A percentile compares a stretch with the other conserved stretches of the same genome.
Evolutionary conservation across 2,888 invertebrate species (phyloP).

Genomic region (Drosophila fulvimacula): DNA sequence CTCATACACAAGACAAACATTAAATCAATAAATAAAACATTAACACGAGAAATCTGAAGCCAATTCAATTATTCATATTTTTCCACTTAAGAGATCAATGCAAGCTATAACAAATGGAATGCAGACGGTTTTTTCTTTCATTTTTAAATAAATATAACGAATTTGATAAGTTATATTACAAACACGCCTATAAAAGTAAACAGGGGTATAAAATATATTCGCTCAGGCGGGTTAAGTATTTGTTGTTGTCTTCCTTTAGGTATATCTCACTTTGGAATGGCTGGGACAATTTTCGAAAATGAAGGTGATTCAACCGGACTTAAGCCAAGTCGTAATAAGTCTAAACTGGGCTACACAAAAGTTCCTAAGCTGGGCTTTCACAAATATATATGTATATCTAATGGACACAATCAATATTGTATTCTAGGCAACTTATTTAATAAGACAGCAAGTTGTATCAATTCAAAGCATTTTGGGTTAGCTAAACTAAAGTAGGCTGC

Average conservation of each 20-base stretch:
- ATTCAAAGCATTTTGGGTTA: conserved; percentile 1
- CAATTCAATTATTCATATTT: conserved; percentile 14
- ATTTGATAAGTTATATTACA: conserved; percentile 27
- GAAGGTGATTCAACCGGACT: conserved; percentile 22
- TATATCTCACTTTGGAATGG: conserved; percentile 53
- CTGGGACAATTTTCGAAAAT: conserved; percentile 19
- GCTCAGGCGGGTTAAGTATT: conserved; percentile 64
- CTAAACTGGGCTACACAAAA: conserved; percentile 25
- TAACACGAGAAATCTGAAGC: conserved; percentile 55
- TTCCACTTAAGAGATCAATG: conserved; percentile 39
- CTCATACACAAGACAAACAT: conserved; percentile 35
- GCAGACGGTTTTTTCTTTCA: conserved; percentile 11
- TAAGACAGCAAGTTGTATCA: background rate
- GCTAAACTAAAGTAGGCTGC: conserved; percentile 2
- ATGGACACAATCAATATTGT: conserved; percentile 1
- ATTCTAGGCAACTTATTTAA: background rate
- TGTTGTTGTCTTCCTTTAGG: conserved; percentile 12
- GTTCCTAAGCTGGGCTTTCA: conserved; percentile 7
- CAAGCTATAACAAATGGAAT: conserved; percentile 41
- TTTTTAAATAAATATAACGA: conserved; percentile 29
- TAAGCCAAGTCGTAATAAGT: conserved; percentile 1
- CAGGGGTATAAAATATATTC: conserved; percentile 44
- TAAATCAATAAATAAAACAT: conserved; percentile 77
- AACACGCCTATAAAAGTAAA: conserved; percentile 11
- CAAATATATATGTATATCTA: background rate